Evolutionary conservation across 2,113 vertebrate genomes (phyloP).

Genomic region (Phyllopteryx taeniolatus): DNA sequence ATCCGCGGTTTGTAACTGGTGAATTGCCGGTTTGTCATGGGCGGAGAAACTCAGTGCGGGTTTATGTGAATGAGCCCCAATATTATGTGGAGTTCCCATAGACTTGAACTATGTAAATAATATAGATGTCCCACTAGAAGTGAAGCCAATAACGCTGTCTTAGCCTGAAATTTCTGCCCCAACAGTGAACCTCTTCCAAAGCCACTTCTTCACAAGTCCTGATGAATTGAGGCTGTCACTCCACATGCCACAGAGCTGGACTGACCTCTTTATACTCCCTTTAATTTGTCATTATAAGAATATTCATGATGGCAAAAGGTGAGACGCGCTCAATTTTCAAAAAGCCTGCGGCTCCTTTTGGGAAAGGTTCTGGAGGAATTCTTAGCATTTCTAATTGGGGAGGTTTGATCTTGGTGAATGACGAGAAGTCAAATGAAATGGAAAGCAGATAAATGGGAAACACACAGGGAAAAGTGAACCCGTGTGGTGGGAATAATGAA

Average conservation of each 20-base stretch:
- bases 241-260: not conserved
- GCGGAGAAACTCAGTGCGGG: too few species aligned
- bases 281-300: conserved; percentile 1
- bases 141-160: not conserved
- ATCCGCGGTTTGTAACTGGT: too few species aligned
- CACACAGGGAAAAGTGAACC: conserved; percentile 34
- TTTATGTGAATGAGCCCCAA: too few species aligned
- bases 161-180: not conserved
- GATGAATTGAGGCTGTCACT: not conserved
- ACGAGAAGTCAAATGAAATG: conserved; percentile 37
- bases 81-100: not conserved
- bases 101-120: conserved; percentile 1
- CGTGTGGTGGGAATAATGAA: conserved; percentile 64
- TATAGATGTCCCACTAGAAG: not conserved
- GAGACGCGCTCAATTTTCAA: not conserved
- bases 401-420: conserved; percentile 21
- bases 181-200: not conserved
- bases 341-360: conserved; percentile 19
- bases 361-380: conserved; percentile 9
- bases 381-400: conserved; percentile 30
- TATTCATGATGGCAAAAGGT: conserved; percentile 2
- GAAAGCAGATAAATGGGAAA: conserved; percentile 64
- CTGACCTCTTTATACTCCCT: not conserved
- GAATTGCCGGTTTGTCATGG: too few species aligned
- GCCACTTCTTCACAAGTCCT: not conserved